Percentiles rank a stretch among this genome's conserved stretches.
Conservation (phyloP, 2,888 invertebrate genomes). For the Patella pellucida region DNA sequence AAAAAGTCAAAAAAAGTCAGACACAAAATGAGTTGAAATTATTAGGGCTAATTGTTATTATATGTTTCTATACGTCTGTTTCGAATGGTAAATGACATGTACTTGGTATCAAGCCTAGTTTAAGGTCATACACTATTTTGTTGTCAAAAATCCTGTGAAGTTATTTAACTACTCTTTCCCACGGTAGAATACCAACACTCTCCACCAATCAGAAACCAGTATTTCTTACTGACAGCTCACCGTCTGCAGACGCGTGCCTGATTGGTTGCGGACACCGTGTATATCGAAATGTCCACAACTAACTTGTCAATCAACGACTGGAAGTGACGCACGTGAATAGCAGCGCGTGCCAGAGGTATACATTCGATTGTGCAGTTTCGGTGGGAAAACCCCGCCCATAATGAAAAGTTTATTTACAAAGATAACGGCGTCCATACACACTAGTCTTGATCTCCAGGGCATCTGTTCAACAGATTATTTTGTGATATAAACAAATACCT, state of each 20-base stretch:
- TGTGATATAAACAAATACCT: too few relatives aligned
- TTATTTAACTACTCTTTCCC: conserved; percentile 15
- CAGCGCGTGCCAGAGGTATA: conserved; percentile 23
- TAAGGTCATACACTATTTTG: not conserved
- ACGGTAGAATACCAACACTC: conserved; percentile 24
- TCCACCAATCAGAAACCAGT: conserved; percentile 15
- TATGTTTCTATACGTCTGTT: not conserved
- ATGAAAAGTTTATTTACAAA: too few relatives aligned
- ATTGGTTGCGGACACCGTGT: not conserved
- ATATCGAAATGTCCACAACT: too few relatives aligned
- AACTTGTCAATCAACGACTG: conserved; percentile 8
- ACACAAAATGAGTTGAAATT: too few relatives aligned
- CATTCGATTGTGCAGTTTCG: not conserved
- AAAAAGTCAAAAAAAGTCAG: not conserved
- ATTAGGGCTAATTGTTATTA: too few relatives aligned
- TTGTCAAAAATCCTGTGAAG: conserved; percentile 24
- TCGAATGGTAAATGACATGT: conserved; percentile 13
- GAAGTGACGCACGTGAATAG: conserved; percentile 21
- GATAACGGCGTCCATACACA: too few relatives aligned
- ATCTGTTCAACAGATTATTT: too few relatives aligned
- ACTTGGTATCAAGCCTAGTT: conserved; percentile 14
- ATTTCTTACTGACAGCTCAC: conserved; percentile 11
- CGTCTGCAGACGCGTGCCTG: not conserved
- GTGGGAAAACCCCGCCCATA: conserved; percentile 29
- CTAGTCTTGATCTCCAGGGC: too few relatives aligned